Conservation (phyloP, 1,140 invertebrate genomes). For the Papilio machaon region DNA sequence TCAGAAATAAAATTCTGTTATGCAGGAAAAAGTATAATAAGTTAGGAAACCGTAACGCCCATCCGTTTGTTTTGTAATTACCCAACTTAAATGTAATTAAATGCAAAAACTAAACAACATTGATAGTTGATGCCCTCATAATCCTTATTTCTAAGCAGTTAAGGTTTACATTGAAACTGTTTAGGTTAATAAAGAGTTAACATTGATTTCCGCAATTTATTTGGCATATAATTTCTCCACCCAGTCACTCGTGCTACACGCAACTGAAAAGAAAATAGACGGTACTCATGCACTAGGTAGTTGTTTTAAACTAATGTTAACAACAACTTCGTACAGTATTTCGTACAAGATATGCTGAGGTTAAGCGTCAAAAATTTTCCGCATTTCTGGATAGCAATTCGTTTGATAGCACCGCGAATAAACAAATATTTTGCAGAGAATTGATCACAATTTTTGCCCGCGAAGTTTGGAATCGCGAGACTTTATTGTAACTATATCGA, state of each 20-base stretch:
- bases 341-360: too few species aligned
- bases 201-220: background rate
- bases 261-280: too few species aligned
- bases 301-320: too few species aligned
- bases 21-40: background rate
- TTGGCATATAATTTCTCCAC: background rate
- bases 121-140: background rate
- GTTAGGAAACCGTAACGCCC: background rate
- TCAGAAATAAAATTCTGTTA: background rate
- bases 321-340: too few species aligned
- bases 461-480: background rate
- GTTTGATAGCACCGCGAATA: too few species aligned
- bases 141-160: background rate
- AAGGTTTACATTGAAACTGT: background rate
- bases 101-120: background rate
- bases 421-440: too few species aligned
- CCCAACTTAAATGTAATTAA: background rate
- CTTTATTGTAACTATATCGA: background rate
- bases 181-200: background rate
- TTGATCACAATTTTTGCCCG: too few species aligned
- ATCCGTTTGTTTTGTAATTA: background rate
- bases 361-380: too few species aligned
- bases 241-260: background rate
- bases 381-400: too few species aligned
- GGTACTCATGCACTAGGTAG: too few species aligned